Evolutionary conservation across 2,797 vertebrate species (phyloP).

Genomic region (Poeciliopsis presidionis): DNA sequence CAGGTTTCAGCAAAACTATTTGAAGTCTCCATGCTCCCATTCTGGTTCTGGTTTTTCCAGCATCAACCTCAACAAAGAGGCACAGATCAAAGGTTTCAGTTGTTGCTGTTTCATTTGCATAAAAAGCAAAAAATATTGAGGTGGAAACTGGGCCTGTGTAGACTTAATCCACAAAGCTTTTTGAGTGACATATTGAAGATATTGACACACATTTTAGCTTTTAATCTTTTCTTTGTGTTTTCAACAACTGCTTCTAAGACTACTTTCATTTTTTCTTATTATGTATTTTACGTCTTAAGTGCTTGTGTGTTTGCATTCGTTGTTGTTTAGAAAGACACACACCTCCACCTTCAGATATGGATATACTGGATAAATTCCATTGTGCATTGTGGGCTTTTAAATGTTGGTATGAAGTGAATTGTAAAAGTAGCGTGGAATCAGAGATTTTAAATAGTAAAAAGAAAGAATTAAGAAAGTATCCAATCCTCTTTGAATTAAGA

Average conservation of each 20-base stretch:
- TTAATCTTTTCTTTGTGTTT: conserved; percentile 33
- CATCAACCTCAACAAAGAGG: conserved; percentile 62
- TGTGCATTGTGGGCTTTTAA: conserved; percentile 37
- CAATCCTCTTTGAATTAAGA: conserved; percentile 39
- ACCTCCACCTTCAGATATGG: conserved; percentile 29
- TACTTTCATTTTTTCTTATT: conserved; percentile 38
- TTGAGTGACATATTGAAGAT: conserved; percentile 38
- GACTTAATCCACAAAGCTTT: conserved; percentile 60
- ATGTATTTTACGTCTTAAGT: conserved; percentile 10
- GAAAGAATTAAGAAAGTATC: conserved; percentile 16
- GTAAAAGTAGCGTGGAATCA: conserved; percentile 42
- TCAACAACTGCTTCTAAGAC: conserved; percentile 42
- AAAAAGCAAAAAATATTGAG: conserved; percentile 63
- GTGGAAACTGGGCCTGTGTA: conserved; percentile 61
- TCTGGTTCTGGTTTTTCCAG: conserved; percentile 39
- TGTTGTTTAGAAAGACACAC: conserved; percentile 11
- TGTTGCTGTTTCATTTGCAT: conserved; percentile 64
- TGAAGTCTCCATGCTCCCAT: conserved; percentile 23
- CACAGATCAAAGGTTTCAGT: conserved; percentile 72
- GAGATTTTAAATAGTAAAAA: conserved; percentile 32
- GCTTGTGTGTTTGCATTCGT: conserved; percentile 21
- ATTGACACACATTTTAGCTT: conserved; percentile 39
- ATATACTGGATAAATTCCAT: conserved; percentile 40
- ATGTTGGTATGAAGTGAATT: conserved; percentile 14
- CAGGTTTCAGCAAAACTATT: conserved; percentile 40